These are phyloP conservation scores for Seriola rivoliana DNA, from an alignment of 2,113 vertebrate genomes.

Conservation along the genomic window DNA sequence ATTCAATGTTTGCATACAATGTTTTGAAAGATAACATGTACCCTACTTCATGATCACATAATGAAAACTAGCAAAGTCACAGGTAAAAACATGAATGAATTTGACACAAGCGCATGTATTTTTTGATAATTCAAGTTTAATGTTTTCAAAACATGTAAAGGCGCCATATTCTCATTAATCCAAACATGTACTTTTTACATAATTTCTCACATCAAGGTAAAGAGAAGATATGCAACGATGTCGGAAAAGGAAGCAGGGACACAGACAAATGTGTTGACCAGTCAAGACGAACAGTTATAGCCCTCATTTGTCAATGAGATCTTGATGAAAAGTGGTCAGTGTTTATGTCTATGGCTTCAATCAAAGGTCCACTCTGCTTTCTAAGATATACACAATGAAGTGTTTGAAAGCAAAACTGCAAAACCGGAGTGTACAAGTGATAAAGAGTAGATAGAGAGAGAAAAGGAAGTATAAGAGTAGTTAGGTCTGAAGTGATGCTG, in stretches of 20 bases:
- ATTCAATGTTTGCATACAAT: neutral
- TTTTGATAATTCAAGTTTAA: conserved; percentile 83
- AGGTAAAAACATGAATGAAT: neutral
- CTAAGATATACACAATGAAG: conserved; percentile 22
- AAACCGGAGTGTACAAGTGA: conserved; percentile 35
- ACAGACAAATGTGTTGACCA: conserved; percentile 45
- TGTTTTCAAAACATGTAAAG: conserved; percentile 79
- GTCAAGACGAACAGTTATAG: conserved; percentile 71
- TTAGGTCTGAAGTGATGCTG: neutral
- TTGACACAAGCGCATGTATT: neutral
- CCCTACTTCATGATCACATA: neutral
- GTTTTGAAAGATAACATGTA: neutral
- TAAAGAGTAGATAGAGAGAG: neutral
- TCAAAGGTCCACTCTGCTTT: conserved; percentile 28
- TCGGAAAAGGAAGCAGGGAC: conserved; percentile 51
- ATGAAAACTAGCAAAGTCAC: neutral
- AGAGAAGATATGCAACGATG: conserved; percentile 79
- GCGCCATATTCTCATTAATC: conserved; percentile 68
- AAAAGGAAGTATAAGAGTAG: conserved; percentile 2
- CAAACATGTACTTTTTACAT: conserved; percentile 66
- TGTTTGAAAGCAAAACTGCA: conserved; percentile 21
- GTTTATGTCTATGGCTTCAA: conserved; percentile 46
- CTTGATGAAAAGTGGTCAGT: conserved; percentile 29
- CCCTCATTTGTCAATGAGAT: conserved; percentile 75
- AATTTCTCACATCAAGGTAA: conserved; percentile 60